Conservation (phyloP, 2,113 vertebrate species). For the Barnardius zonarius region DNA sequence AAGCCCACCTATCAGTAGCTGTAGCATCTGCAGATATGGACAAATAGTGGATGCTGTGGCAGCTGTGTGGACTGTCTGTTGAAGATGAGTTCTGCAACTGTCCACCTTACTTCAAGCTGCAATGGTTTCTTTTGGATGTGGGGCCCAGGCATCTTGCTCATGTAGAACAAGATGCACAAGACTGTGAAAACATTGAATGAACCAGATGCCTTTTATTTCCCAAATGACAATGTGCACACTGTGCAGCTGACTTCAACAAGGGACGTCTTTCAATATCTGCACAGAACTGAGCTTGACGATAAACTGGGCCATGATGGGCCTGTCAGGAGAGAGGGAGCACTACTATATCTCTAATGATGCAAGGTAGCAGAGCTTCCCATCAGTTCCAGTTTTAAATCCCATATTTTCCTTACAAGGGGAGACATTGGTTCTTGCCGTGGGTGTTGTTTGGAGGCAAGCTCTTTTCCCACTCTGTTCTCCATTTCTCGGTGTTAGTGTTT, state of each 20-base stretch:
- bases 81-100: background rate
- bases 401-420: background rate
- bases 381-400: background rate
- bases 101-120: background rate
- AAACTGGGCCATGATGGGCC: fast-evolving
- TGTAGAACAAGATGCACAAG: background rate
- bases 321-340: background rate
- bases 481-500: background rate
- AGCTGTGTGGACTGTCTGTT: background rate
- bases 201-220: background rate
- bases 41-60: background rate
- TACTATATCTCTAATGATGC: background rate
- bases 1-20: background rate
- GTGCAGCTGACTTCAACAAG: background rate
- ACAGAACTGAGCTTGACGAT: background rate
- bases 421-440: background rate
- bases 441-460: background rate
- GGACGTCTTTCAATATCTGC: background rate
- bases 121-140: background rate
- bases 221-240: background rate
- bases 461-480: background rate
- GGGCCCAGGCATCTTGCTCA: background rate
- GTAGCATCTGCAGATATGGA: background rate
- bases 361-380: background rate
- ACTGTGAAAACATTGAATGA: background rate